Conservation (phyloP, 2,888 invertebrate genomes). For the Tridacna gigas region DNA sequence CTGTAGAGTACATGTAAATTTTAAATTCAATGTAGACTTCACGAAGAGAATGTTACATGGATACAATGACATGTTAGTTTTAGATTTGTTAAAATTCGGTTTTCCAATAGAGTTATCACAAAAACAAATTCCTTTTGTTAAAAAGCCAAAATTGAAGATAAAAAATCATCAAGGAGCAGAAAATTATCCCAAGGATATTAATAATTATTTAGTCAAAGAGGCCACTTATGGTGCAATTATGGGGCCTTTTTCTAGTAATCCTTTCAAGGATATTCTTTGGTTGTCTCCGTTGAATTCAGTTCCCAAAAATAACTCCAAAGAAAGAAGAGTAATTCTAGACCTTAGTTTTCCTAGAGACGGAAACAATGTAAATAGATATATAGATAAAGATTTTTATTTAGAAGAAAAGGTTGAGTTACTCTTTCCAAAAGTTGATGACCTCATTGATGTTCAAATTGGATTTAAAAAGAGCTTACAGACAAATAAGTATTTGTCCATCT, state of each 20-base stretch:
- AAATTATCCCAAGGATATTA: background rate
- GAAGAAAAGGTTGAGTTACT: background rate
- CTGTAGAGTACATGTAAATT: background rate
- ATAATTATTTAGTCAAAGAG: background rate
- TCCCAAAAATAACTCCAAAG: background rate
- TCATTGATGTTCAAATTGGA: background rate
- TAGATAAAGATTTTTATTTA: background rate
- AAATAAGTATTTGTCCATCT: slow-evolving; percentile 7
- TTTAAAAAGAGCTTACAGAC: slow-evolving; percentile 7
- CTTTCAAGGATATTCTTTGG: background rate
- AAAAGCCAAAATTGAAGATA: background rate
- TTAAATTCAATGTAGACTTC: background rate
- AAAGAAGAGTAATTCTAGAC: background rate
- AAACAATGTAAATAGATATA: slow-evolving; percentile 1
- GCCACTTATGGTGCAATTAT: background rate
- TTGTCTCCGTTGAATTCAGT: background rate
- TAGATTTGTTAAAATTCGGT: background rate
- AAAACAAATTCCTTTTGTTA: background rate
- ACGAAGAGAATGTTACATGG: background rate
- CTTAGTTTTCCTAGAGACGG: slow-evolving; percentile 1
- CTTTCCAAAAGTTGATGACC: background rate
- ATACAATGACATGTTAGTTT: slow-evolving; percentile 1
- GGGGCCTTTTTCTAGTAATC: background rate
- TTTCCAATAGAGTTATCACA: background rate
- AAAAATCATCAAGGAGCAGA: slow-evolving; percentile 1